Evolutionary conservation across 2,888 invertebrate genomes (phyloP).

Genomic region (Dorcus hopei): DNA sequence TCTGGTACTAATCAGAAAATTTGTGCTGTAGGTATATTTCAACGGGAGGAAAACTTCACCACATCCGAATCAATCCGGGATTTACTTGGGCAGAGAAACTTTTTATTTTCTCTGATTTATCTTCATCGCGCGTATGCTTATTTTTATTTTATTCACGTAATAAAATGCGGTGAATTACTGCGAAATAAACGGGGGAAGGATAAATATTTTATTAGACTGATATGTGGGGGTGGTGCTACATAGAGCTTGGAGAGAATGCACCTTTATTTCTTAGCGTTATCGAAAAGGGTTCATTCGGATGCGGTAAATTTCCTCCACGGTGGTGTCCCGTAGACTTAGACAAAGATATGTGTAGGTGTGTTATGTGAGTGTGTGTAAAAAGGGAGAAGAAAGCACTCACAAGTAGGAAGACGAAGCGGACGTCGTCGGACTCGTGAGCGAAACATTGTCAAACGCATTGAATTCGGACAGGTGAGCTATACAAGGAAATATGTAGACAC

Average conservation of each 20-base stretch:
- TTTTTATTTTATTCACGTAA: too few species aligned
- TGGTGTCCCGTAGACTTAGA: not conserved
- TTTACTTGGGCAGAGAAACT: too few species aligned
- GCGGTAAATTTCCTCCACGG: not conserved
- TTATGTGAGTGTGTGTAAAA: not conserved
- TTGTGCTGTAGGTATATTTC: not conserved
- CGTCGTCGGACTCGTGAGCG: slow-evolving; percentile 12
- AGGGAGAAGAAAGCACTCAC: slow-evolving; percentile 8
- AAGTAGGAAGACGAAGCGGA: not conserved
- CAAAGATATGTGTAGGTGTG: slow-evolving; percentile 4
- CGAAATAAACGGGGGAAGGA: too few species aligned
- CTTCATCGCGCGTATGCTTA: too few species aligned
- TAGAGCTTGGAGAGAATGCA: too few species aligned
- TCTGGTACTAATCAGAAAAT: too few species aligned
- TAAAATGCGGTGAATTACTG: too few species aligned
- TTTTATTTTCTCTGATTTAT: too few species aligned
- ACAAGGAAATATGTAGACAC: slow-evolving; percentile 33
- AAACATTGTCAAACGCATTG: slow-evolving; percentile 40
- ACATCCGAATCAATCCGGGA: not conserved
- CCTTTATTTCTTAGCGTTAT: too few species aligned
- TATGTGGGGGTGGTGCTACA: too few species aligned
- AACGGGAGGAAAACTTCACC: not conserved
- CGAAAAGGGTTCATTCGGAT: too few species aligned
- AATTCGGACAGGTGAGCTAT: slow-evolving; percentile 39
- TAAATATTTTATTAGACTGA: too few species aligned